Conservation (phyloP, 2,113 vertebrate species). For the Phrynosoma blainvillii region DNA sequence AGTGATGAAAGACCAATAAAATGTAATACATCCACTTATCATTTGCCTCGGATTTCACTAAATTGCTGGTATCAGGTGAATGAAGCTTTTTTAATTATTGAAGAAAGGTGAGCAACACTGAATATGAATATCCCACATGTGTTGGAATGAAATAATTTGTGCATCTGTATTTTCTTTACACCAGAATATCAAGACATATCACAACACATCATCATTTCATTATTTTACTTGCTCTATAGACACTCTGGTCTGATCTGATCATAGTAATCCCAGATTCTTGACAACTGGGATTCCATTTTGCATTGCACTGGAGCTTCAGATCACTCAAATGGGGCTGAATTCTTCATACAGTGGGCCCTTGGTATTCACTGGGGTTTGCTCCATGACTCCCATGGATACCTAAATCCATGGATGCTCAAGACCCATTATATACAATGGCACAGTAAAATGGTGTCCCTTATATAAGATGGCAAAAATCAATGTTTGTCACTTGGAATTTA, state of each 20-base stretch:
- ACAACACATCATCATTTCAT: not conserved
- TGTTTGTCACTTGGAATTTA: too few relatives aligned
- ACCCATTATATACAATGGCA: too few relatives aligned
- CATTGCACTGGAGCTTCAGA: not conserved
- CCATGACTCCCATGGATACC: not conserved
- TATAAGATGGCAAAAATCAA: too few relatives aligned
- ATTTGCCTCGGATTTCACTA: not conserved
- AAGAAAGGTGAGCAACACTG: not conserved
- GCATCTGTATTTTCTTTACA: not conserved
- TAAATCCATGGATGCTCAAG: too few relatives aligned
- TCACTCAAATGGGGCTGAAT: not conserved
- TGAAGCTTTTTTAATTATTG: not conserved
- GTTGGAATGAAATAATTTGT: not conserved
- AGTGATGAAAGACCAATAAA: not conserved
- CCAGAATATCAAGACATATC: not conserved
- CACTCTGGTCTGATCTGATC: not conserved
- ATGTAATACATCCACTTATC: too few relatives aligned
- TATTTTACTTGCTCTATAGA: too few relatives aligned
- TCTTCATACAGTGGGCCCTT: not conserved
- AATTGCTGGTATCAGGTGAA: not conserved
- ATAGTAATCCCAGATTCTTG: not conserved
- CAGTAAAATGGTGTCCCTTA: too few relatives aligned
- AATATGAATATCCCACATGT: not conserved
- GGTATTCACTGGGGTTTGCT: too few relatives aligned
- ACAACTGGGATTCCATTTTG: not conserved